Conservation (phyloP, 2,113 vertebrate species). For the Lophura nycthemera region DNA sequence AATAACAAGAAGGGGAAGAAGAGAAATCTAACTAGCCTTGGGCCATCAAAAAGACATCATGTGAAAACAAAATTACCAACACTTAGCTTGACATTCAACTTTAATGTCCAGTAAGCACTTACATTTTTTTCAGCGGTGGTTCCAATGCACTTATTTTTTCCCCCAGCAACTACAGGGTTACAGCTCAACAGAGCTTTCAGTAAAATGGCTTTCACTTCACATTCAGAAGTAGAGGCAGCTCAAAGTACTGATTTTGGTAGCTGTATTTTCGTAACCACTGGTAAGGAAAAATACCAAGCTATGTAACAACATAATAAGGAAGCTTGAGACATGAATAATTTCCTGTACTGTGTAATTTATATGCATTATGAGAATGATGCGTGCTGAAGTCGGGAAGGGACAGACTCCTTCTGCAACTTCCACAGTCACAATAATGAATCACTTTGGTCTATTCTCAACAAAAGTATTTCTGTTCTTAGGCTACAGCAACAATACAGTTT, state of each 20-base stretch:
- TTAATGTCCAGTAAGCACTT: background rate
- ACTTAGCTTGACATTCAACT: slow-evolving; percentile 6
- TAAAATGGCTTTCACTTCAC: background rate
- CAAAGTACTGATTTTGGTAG: background rate
- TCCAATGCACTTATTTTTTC: background rate
- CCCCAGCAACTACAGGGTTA: background rate
- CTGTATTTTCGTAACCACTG: background rate
- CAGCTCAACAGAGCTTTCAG: background rate
- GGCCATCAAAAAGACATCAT: background rate
- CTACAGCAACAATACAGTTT: background rate
- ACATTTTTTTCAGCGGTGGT: background rate
- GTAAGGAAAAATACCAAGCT: background rate
- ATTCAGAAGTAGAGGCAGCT: background rate
- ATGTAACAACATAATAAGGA: background rate
- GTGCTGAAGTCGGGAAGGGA: background rate
- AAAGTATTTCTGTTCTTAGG: background rate
- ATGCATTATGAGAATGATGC: background rate
- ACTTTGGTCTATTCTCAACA: background rate
- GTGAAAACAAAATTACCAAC: background rate
- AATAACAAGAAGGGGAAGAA: background rate
- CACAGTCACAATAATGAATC: background rate
- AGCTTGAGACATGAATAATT: background rate
- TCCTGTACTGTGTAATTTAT: background rate
- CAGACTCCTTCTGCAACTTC: background rate
- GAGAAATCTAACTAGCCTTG: background rate